phyloP scores from a whole-genome alignment of 2,113 vertebrate genomes.

The Hypomesus transpacificus region DNA sequence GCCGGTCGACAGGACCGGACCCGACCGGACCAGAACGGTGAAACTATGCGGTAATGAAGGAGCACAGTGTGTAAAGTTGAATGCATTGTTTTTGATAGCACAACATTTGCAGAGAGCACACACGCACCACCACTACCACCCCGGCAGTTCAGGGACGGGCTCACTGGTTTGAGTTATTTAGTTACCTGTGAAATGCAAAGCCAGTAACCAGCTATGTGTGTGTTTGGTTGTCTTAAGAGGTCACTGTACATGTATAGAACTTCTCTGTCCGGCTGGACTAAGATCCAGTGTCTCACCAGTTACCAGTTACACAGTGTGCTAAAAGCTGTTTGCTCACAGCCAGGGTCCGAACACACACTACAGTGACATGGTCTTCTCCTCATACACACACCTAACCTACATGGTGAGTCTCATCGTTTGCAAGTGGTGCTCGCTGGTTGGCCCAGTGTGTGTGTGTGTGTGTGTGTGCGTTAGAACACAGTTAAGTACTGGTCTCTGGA shows the following conservation, averaged over 20 bases:
- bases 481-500: conserved; percentile 73
- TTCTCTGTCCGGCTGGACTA: conserved; percentile 35
- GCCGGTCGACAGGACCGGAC: not conserved
- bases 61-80: conserved; percentile 39
- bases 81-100: conserved; percentile 5
- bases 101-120: conserved; percentile 14
- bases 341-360: conserved; percentile 39
- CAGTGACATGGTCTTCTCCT: conserved; percentile 72
- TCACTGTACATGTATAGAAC: too few species aligned
- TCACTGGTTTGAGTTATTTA: conserved; percentile 39
- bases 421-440: conserved; percentile 63
- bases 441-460: conserved; percentile 8
- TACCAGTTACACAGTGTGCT: conserved; percentile 9
- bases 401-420: conserved; percentile 42
- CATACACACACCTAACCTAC: conserved; percentile 14
- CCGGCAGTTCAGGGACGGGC: conserved; percentile 43
- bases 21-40: not conserved
- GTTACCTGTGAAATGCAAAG: conserved; percentile 52
- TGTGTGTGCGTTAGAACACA: conserved; percentile 67
- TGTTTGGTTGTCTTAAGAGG: too few species aligned
- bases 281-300: conserved; percentile 29
- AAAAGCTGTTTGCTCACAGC: conserved; percentile 26
- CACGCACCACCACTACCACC: conserved; percentile 39
- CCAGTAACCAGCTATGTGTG: conserved; percentile 55
- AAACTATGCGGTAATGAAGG: not conserved